Evolutionary conservation across 2,888 invertebrate genomes (phyloP).

Genomic region (Elegia similella): DNA sequence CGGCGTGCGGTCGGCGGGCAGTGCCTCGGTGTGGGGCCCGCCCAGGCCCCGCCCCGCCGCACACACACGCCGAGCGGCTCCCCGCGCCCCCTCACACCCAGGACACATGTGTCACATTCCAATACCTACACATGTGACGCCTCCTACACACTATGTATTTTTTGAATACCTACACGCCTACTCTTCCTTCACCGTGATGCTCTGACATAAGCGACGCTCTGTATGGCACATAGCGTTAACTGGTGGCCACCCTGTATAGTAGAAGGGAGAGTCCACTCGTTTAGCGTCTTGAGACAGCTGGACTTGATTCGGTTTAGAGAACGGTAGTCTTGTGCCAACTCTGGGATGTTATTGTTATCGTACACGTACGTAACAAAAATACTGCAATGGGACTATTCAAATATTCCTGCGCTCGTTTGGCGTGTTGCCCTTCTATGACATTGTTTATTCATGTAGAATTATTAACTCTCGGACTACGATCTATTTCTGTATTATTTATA

Average conservation of each 20-base stretch:
- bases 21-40: constrained; percentile 56
- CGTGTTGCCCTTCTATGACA: background rate
- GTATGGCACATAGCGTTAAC: background rate
- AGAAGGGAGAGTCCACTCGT: background rate
- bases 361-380: too few species aligned
- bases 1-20: constrained; percentile 56
- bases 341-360: constrained; percentile 5
- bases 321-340: constrained; percentile 1
- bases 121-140: constrained; percentile 75
- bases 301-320: constrained; percentile 3
- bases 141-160: constrained; percentile 69
- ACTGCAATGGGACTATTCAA: background rate
- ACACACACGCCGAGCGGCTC: constrained; percentile 39
- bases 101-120: constrained; percentile 64
- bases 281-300: background rate
- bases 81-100: constrained; percentile 48
- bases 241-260: background rate
- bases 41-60: constrained; percentile 64
- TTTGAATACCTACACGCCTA: constrained; percentile 56
- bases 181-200: constrained; percentile 1
- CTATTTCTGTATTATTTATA: background rate
- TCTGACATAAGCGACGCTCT: background rate
- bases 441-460: background rate
- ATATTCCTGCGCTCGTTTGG: background rate
- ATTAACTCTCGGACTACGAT: background rate